Conservation (phyloP, 2,113 vertebrate genomes). For the Rhabdomys dilectus region DNA sequence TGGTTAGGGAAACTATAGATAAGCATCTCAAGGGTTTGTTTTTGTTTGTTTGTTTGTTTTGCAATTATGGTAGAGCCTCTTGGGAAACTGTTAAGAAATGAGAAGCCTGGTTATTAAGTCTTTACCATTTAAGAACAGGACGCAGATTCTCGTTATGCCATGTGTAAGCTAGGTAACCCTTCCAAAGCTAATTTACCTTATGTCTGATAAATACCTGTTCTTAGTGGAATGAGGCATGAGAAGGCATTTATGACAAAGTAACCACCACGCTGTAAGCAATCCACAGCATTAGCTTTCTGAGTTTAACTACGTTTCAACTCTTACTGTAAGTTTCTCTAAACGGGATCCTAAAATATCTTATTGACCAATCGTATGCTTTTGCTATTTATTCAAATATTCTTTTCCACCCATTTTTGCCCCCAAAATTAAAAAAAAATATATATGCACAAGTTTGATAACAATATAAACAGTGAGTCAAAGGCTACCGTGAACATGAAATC, state of each 20-base stretch:
- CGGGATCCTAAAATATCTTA: constrained; percentile 2
- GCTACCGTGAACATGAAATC: background rate
- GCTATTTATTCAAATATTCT: constrained; percentile 36
- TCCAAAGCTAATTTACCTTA: constrained; percentile 18
- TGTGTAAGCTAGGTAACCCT: background rate
- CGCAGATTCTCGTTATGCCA: constrained; percentile 40
- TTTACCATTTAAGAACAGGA: constrained; percentile 21
- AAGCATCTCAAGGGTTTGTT: constrained; percentile 1
- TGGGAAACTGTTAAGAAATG: background rate
- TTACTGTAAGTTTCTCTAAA: constrained; percentile 8
- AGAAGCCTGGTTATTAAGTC: constrained; percentile 17
- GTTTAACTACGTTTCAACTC: constrained; percentile 9
- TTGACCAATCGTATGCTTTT: background rate
- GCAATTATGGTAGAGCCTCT: background rate
- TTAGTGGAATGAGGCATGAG: background rate
- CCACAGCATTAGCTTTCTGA: background rate
- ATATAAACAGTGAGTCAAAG: constrained; percentile 39
- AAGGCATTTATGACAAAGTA: constrained; percentile 27
- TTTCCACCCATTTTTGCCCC: background rate
- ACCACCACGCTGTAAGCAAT: background rate
- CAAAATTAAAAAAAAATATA: background rate
- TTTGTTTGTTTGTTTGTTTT: background rate
- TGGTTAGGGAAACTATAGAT: background rate
- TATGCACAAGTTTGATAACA: background rate
- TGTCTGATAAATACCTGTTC: background rate